phyloP scores from a whole-genome alignment of 2,888 invertebrate species.

The Aricia artaxerxes region DNA sequence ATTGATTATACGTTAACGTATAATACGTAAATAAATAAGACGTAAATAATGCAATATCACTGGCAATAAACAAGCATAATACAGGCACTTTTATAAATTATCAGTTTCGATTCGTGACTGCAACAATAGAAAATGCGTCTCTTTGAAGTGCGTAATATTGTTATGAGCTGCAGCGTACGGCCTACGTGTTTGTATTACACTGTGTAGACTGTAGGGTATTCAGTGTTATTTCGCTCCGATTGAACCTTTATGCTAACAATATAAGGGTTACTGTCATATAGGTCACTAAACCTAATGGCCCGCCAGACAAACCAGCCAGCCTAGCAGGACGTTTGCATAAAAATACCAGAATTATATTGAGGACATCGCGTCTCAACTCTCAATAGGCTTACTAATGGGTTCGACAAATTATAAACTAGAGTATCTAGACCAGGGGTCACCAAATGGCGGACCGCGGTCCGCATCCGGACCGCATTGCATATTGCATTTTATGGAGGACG shows the following conservation, averaged over 20 bases:
- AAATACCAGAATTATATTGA: not conserved
- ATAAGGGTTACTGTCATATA: not conserved
- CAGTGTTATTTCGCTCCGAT: not conserved
- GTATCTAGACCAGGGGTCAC: too few relatives aligned
- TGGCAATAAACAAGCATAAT: not conserved
- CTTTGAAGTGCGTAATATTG: constrained; percentile 41
- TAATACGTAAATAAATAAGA: too few relatives aligned
- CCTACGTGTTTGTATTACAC: not conserved
- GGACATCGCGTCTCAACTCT: too few relatives aligned
- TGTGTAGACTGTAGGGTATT: not conserved
- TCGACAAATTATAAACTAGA: too few relatives aligned
- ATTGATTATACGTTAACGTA: too few relatives aligned
- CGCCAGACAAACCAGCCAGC: not conserved
- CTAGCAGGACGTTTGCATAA: not conserved
- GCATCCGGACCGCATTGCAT: too few relatives aligned
- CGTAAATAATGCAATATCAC: not conserved
- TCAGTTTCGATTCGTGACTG: constrained; percentile 18
- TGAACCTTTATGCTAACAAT: not conserved
- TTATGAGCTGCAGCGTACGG: constrained; percentile 22
- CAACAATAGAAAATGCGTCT: constrained; percentile 35
- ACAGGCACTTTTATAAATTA: constrained; percentile 27
- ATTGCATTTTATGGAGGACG: too few relatives aligned
- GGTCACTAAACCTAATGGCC: too few relatives aligned
- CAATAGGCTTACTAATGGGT: too few relatives aligned
- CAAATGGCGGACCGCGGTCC: too few relatives aligned